Evolutionary conservation across 2,113 vertebrate species (phyloP).

Genomic region (Carlito syrichta): DNA sequence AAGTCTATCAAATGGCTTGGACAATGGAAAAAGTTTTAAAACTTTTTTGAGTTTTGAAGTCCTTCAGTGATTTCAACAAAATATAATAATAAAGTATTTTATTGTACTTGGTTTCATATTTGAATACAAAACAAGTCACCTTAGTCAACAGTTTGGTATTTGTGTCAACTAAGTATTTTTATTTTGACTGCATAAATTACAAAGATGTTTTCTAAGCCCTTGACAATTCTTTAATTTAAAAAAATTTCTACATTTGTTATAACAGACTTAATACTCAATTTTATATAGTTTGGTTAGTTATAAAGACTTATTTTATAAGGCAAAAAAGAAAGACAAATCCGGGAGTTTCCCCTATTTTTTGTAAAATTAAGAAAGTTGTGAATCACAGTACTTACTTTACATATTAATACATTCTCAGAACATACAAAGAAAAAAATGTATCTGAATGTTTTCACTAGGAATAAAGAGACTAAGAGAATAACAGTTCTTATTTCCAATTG

Average conservation of each 20-base stretch:
- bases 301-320: background rate
- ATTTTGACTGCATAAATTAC: slow-evolving; percentile 27
- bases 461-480: slow-evolving; percentile 26
- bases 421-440: slow-evolving; percentile 8
- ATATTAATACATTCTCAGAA: background rate
- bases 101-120: background rate
- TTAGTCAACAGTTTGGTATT: slow-evolving; percentile 44
- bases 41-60: background rate
- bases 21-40: slow-evolving; percentile 19
- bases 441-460: slow-evolving; percentile 52
- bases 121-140: background rate
- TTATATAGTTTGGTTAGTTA: background rate
- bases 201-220: background rate
- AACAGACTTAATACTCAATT: background rate
- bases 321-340: background rate
- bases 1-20: background rate
- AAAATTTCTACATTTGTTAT: background rate
- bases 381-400: background rate
- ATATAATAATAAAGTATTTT: background rate
- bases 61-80: slow-evolving; percentile 16
- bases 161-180: slow-evolving; percentile 40
- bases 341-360: background rate
- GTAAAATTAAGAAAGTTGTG: slow-evolving; percentile 5
- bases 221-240: slow-evolving; percentile 21
- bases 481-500: slow-evolving; percentile 56